Evolutionary conservation across 2,888 invertebrate genomes (phyloP).

Genomic region (Diarsia rubi): DNA sequence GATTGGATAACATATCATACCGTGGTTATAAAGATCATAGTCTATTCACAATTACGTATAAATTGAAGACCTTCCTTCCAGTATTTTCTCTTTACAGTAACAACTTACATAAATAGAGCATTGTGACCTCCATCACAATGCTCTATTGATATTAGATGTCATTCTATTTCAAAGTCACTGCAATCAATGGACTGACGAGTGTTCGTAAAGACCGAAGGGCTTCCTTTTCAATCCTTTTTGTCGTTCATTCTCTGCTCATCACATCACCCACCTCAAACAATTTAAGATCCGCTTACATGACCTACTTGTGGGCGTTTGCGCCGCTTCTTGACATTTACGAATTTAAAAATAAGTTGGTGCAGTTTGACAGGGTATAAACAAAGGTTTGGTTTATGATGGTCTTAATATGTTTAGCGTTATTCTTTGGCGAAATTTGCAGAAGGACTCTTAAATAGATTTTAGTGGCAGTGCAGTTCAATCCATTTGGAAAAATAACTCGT

Average conservation of each 20-base stretch:
- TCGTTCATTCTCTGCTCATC: constrained; percentile 47
- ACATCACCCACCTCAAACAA: constrained; percentile 54
- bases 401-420: constrained; percentile 53
- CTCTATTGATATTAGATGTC: constrained; percentile 19
- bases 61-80: not conserved
- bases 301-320: constrained; percentile 59
- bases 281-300: constrained; percentile 59
- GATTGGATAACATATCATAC: not conserved
- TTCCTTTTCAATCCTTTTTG: constrained; percentile 27
- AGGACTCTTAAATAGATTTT: constrained; percentile 21
- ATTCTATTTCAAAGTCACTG: constrained; percentile 26
- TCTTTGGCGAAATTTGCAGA: constrained; percentile 38
- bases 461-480: constrained; percentile 7
- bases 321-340: constrained; percentile 67
- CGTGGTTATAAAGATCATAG: not conserved
- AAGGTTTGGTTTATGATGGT: constrained; percentile 49
- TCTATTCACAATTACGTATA: not conserved
- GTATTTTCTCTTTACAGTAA: not conserved
- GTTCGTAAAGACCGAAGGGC: constrained; percentile 15
- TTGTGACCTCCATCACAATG: constrained; percentile 4
- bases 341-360: constrained; percentile 66
- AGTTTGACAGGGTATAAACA: constrained; percentile 66
- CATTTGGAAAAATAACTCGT: constrained; percentile 21
- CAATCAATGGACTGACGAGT: not conserved
- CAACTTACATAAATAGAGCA: not conserved